phyloP scores from a whole-genome alignment of 2,797 vertebrate species.

The Babyrousa celebensis region DNA sequence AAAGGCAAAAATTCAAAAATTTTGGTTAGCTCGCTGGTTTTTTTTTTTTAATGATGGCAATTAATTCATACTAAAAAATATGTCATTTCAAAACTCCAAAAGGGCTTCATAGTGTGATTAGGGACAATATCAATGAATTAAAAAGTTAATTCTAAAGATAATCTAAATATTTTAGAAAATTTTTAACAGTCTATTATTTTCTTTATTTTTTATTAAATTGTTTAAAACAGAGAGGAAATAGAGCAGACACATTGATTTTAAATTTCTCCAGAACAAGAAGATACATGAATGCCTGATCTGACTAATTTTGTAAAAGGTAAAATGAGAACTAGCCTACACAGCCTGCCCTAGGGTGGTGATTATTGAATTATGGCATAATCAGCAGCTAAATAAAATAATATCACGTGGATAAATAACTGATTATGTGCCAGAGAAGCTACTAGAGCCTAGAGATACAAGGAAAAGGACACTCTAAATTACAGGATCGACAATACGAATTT shows the following conservation, averaged over 20 bases:
- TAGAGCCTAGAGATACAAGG: not conserved
- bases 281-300: not conserved
- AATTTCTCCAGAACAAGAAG: not conserved
- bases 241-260: not conserved
- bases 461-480: not conserved
- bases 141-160: not conserved
- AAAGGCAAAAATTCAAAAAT: not conserved
- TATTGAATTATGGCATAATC: not conserved
- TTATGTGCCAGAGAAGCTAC: not conserved
- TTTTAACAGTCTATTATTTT: not conserved
- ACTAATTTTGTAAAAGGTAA: not conserved
- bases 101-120: not conserved
- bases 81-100: not conserved
- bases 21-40: not conserved
- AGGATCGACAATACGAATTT: not conserved
- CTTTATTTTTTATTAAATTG: not conserved
- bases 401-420: not conserved
- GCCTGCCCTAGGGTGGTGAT: not conserved
- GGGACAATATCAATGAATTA: not conserved
- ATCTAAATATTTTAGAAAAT: conserved; percentile 6
- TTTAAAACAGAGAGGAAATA: conserved; percentile 13
- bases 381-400: not conserved
- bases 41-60: conserved; percentile 2
- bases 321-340: not conserved
- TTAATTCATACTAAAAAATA: not conserved